A percentile compares a stretch with the other conserved stretches of the same genome.
Conservation (phyloP, 2,797 vertebrate species). For the Darevskia nairensis region DNA sequence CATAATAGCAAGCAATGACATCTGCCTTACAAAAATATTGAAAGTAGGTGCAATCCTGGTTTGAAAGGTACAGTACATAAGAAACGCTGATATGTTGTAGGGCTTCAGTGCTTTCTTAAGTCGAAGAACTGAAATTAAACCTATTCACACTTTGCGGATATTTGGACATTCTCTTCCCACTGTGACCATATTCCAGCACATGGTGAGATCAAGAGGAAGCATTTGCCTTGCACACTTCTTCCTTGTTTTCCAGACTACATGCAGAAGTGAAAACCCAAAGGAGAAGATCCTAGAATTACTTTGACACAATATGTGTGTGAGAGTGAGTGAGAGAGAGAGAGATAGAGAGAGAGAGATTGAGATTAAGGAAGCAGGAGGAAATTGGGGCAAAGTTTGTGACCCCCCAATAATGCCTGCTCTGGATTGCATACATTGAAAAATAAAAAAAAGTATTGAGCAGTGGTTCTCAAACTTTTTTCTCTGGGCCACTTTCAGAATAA, state of each 20-base stretch:
- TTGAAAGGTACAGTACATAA: accelerated
- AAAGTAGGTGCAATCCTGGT: conserved; percentile 63
- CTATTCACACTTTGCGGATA: background rate
- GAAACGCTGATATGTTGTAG: background rate
- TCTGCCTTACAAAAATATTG: conserved; percentile 73
- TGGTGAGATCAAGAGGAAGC: background rate
- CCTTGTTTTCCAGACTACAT: background rate
- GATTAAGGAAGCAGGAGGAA: background rate
- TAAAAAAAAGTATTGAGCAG: background rate
- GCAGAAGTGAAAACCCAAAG: background rate
- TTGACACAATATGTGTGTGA: background rate
- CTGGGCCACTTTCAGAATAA: no score
- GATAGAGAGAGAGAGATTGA: no score
- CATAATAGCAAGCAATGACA: conserved; percentile 63
- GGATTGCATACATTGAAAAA: background rate
- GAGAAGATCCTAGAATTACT: background rate
- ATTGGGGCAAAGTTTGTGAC: background rate
- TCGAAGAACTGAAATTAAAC: background rate
- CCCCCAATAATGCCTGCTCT: background rate
- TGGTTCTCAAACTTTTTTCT: no score
- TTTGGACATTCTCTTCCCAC: background rate
- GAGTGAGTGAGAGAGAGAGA: no score
- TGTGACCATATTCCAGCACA: background rate
- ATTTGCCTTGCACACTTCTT: background rate
- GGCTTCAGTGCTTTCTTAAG: background rate